phyloP scores from a whole-genome alignment of 1,140 invertebrate genomes.

The Lasioglossum albipes region DNA sequence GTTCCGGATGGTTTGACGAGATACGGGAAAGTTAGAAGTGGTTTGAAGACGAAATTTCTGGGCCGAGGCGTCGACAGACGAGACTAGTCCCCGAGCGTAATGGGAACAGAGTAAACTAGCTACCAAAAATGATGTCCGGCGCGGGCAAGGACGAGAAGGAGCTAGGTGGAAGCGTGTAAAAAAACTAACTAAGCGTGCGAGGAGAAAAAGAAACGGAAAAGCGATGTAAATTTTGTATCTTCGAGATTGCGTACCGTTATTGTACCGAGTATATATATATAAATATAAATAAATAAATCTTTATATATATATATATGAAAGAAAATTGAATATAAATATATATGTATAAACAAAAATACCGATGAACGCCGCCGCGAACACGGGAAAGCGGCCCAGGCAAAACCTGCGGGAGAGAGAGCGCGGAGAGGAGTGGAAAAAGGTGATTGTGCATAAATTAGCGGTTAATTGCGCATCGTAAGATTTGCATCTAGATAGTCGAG shows the following conservation, averaged over 20 bases:
- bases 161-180: no score
- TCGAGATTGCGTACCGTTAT: constrained; percentile 74
- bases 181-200: background rate
- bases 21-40: no score
- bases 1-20: no score
- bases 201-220: constrained; percentile 27
- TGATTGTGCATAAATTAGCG: constrained; percentile 74
- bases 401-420: background rate
- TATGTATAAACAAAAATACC: no score
- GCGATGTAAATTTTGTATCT: constrained; percentile 78
- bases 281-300: constrained; percentile 54
- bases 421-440: constrained; percentile 46
- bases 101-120: background rate
- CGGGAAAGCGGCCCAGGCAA: background rate
- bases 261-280: constrained; percentile 64
- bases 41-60: no score
- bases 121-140: background rate
- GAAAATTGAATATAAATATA: no score
- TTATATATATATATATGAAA: constrained; percentile 54
- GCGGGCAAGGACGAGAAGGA: constrained; percentile 33
- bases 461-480: constrained; percentile 62
- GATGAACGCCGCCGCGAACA: background rate
- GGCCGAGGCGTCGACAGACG: no score
- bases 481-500: constrained; percentile 69
- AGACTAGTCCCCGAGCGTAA: background rate